Conservation (phyloP, 1,140 invertebrate genomes). For the Tenebrio molitor region DNA sequence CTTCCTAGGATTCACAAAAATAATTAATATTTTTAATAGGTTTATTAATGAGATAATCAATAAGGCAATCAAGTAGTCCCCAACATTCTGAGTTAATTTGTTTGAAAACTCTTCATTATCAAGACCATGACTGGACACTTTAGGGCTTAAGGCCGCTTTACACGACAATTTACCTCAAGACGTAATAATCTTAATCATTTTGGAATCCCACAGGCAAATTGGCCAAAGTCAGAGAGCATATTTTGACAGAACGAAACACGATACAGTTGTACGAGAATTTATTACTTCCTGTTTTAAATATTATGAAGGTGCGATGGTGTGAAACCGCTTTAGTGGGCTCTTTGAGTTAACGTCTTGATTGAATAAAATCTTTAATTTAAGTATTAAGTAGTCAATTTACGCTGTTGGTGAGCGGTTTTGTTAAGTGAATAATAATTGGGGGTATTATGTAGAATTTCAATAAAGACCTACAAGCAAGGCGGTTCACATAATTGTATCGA, state of each 20-base stretch:
- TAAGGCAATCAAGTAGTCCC: slow-evolving; percentile 46
- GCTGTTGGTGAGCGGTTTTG: slow-evolving; percentile 34
- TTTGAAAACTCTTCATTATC: slow-evolving; percentile 49
- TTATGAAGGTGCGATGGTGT: slow-evolving; percentile 1
- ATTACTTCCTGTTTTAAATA: too few relatives aligned
- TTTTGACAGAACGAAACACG: too few relatives aligned
- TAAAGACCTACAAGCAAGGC: slow-evolving; percentile 28
- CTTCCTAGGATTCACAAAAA: slow-evolving; percentile 7
- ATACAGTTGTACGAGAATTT: too few relatives aligned
- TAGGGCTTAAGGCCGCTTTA: slow-evolving; percentile 12
- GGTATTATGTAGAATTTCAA: slow-evolving; percentile 33
- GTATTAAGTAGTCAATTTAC: slow-evolving; percentile 47
- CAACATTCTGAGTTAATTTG: slow-evolving; percentile 44
- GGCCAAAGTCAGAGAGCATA: too few relatives aligned
- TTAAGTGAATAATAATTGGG: slow-evolving; percentile 48
- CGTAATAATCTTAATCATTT: neutral
- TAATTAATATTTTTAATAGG: slow-evolving; percentile 48
- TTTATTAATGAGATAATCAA: slow-evolving; percentile 50
- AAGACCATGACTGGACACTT: slow-evolving; percentile 38
- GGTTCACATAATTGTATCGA: too few relatives aligned
- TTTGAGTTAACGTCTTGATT: slow-evolving; percentile 42
- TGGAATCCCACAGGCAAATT: too few relatives aligned
- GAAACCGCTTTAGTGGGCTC: neutral
- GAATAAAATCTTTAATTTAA: slow-evolving; percentile 44
- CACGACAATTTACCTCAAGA: neutral